Conservation (phyloP, 2,888 invertebrate species). For the Troides oblongomaculatus region DNA sequence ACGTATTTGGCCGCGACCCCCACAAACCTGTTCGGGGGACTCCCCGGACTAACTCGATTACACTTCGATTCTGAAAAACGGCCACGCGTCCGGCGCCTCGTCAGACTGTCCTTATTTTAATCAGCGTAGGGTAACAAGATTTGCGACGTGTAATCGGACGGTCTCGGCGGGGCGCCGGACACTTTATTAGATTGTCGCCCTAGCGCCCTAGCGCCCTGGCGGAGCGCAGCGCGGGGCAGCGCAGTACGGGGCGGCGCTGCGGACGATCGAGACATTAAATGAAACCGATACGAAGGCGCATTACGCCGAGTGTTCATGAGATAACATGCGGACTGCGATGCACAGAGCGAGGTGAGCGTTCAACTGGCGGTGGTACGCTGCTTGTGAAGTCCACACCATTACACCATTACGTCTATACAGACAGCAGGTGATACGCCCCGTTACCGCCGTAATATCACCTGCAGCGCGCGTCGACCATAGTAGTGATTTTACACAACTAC, state of each 20-base stretch:
- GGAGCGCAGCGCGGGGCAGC: no score
- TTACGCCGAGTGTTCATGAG: background rate
- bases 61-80: conserved; percentile 55
- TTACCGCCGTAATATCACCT: no score
- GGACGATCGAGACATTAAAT: conserved; percentile 39
- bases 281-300: conserved; percentile 34
- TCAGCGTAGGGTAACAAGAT: conserved; percentile 77
- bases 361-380: no score
- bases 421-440: no score
- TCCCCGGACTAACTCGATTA: conserved; percentile 48
- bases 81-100: conserved; percentile 42
- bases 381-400: no score
- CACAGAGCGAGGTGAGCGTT: no score
- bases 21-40: conserved; percentile 16
- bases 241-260: no score
- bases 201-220: conserved; percentile 57
- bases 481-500: no score
- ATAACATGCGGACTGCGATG: no score
- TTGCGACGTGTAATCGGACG: conserved; percentile 69
- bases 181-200: conserved; percentile 76
- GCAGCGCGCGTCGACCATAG: no score
- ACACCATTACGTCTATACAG: no score
- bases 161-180: conserved; percentile 70
- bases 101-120: conserved; percentile 68
- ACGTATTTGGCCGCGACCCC: conserved; percentile 24